These are phyloP conservation scores for Encarsia formosa DNA, from an alignment of 2,888 invertebrate species.

Conservation along the genomic window DNA sequence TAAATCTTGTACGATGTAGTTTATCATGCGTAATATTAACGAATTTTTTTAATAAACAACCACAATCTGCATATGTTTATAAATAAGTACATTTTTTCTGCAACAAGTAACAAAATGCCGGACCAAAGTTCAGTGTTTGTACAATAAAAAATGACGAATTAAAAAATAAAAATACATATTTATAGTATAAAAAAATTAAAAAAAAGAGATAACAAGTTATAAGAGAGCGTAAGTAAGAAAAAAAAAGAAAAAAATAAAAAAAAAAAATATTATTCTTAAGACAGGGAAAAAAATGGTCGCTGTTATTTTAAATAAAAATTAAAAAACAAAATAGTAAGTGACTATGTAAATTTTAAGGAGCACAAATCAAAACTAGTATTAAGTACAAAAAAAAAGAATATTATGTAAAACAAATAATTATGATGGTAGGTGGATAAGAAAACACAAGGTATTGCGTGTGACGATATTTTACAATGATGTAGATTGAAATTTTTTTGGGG, in stretches of 20 bases:
- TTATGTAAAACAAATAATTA: conserved; percentile 15
- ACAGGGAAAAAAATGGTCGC: no score
- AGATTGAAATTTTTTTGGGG: no score
- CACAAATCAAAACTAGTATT: conserved; percentile 30
- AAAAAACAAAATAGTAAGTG: no score
- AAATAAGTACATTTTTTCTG: not conserved
- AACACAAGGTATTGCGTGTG: not conserved
- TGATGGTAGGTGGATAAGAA: not conserved
- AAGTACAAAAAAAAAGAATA: conserved; percentile 12
- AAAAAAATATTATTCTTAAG: not conserved
- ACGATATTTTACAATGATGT: no score
- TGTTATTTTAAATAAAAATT: no score
- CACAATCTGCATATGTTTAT: not conserved
- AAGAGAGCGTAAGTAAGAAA: no score
- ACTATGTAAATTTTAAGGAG: conserved; percentile 25
- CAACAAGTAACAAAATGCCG: conserved; percentile 11
- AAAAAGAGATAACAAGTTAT: not conserved
- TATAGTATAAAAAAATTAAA: not conserved
- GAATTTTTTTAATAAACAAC: not conserved
- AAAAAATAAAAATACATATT: conserved; percentile 5
- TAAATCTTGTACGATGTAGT: not conserved
- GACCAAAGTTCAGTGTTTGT: conserved; percentile 27
- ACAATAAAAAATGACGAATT: conserved; percentile 25
- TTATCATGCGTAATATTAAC: not conserved
- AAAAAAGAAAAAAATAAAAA: no score